phyloP scores from a whole-genome alignment of 2,888 invertebrate species.

The Cartodere bifasciata region DNA sequence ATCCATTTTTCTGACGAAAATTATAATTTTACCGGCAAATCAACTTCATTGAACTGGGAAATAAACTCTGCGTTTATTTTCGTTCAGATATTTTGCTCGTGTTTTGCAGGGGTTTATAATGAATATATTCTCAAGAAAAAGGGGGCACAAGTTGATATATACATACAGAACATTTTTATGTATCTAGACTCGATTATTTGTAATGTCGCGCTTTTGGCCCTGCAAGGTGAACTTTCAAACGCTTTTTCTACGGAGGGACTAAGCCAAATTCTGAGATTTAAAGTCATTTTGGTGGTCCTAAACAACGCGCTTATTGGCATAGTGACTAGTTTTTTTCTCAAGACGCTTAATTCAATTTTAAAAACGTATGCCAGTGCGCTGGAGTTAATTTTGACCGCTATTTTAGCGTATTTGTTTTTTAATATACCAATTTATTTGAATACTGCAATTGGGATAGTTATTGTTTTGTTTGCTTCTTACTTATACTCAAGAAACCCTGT shows the following conservation, averaged over 20 bases:
- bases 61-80: constrained; percentile 52
- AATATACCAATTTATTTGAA: constrained; percentile 71
- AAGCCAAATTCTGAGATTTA: constrained; percentile 46
- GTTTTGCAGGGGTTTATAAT: constrained; percentile 90
- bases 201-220: constrained; percentile 59
- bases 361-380: constrained; percentile 93
- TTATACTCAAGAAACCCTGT: constrained; percentile 88
- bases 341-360: constrained; percentile 84
- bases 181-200: constrained; percentile 90
- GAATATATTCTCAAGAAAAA: constrained; percentile 83
- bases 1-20: constrained; percentile 38
- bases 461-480: constrained; percentile 72
- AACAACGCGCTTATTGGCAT: constrained; percentile 89
- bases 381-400: constrained; percentile 80
- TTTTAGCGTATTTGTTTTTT: constrained; percentile 76
- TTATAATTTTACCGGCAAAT: constrained; percentile 28
- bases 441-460: constrained; percentile 66
- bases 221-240: constrained; percentile 49
- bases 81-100: constrained; percentile 80
- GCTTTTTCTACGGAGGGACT: constrained; percentile 47
- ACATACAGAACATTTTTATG: constrained; percentile 91
- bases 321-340: constrained; percentile 85
- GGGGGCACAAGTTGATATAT: constrained; percentile 75
- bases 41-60: constrained; percentile 36
- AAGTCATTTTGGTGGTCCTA: constrained; percentile 68